Evolutionary conservation across 2,797 vertebrate genomes (phyloP).

Genomic region (Darevskia mixta): DNA sequence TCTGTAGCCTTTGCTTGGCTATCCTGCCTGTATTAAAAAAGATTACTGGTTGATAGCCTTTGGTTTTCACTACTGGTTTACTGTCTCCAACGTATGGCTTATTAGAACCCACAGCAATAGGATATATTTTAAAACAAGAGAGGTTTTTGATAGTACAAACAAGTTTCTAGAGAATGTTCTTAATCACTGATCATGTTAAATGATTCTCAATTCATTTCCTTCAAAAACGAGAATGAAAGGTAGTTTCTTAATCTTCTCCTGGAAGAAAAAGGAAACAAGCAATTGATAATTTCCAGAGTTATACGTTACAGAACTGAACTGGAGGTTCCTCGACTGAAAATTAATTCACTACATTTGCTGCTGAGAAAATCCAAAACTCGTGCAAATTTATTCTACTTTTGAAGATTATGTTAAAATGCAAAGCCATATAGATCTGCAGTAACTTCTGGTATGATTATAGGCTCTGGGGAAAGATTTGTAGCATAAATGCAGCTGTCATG

Average conservation of each 20-base stretch:
- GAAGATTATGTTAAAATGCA: constrained; percentile 13
- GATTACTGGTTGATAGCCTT: background rate
- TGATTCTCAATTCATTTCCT: background rate
- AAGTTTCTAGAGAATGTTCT: background rate
- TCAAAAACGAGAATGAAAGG: background rate
- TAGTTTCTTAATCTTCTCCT: background rate
- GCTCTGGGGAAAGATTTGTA: constrained; percentile 47
- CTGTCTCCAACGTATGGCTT: background rate
- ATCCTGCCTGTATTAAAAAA: background rate
- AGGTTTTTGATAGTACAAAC: background rate
- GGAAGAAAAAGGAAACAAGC: too few relatives aligned
- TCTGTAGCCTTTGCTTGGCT: background rate
- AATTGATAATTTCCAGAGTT: background rate
- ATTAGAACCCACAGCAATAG: background rate
- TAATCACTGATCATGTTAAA: background rate
- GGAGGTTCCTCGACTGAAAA: background rate
- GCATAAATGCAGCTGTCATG: constrained; percentile 51
- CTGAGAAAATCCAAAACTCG: background rate
- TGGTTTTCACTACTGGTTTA: background rate
- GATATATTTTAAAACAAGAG: background rate
- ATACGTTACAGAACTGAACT: background rate
- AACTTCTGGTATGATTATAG: constrained; percentile 9
- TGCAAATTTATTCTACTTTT: background rate
- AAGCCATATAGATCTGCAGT: background rate
- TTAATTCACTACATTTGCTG: constrained; percentile 10